Evolutionary conservation across 2,888 invertebrate species (phyloP).

Genomic region (Pteria penguin): DNA sequence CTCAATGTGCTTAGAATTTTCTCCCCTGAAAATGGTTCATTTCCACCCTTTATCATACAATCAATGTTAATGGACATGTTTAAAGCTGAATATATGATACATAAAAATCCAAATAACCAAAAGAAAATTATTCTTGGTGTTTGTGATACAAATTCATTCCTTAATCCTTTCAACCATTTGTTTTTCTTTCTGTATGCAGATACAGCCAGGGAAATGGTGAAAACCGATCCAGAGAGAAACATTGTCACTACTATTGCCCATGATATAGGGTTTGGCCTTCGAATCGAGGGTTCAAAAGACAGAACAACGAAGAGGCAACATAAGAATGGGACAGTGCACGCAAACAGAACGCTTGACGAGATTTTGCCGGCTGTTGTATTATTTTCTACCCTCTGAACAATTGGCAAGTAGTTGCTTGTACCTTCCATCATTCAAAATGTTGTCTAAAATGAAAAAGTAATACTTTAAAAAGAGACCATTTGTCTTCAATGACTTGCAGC

Average conservation of each 20-base stretch:
- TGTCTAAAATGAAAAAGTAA: too few relatives aligned
- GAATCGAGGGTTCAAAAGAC: neutral
- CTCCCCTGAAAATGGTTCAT: constrained; percentile 17
- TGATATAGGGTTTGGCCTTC: constrained; percentile 3
- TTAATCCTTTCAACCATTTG: neutral
- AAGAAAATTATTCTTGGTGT: constrained; percentile 1
- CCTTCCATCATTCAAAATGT: too few relatives aligned
- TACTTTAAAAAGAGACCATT: too few relatives aligned
- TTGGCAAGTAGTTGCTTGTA: too few relatives aligned
- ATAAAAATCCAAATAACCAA: constrained; percentile 18
- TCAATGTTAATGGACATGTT: constrained; percentile 17
- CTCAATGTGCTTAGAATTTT: neutral
- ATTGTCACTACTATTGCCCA: constrained; percentile 5
- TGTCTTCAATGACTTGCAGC: too few relatives aligned
- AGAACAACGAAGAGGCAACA: constrained; percentile 1
- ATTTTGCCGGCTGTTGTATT: too few relatives aligned
- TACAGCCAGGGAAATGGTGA: neutral
- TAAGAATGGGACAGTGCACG: neutral
- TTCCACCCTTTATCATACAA: neutral
- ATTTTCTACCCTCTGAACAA: too few relatives aligned
- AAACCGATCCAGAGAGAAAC: neutral
- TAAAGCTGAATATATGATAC: constrained; percentile 6
- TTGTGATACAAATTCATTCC: neutral
- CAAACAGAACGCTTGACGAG: neutral
- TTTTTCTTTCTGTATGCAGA: neutral